Evolutionary conservation across 2,113 vertebrate species (phyloP), one percentile per base, ranked within the genome.

Genomic region (Equus quagga): DNA sequence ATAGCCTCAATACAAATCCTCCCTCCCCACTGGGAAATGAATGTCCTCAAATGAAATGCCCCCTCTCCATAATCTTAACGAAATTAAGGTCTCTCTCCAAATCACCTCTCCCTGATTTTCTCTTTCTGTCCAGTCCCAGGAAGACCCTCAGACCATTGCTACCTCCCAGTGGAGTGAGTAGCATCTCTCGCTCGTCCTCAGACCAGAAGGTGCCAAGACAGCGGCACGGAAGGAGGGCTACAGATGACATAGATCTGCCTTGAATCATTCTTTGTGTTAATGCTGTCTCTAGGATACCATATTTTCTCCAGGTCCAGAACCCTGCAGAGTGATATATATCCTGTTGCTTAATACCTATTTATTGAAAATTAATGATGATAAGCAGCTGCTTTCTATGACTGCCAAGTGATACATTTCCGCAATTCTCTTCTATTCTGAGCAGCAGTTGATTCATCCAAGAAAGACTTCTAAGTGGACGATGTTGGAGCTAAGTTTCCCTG

Each of bases 231-330:
- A 3, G 56, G 17, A 14, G 31, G 19, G 54, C 15, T 36, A 33
- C 19, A 8, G 72, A 36, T 28, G 19, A 70, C 31, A 0, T 0
- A 17, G 72, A 46, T 64, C 21, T 7, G 65, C 58, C n/a, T 41
- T 41, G 94, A 96, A 56, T 93, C 93, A 64, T 15, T 31, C 83
- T 72, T 41, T 88, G 95, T 93, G 73, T 86, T 4, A n/a, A 1
- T 12, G 5, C 60, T 0, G 73, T 94, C 91, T 95, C 97, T 24
- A 79, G 93, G 95, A 64, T 23, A 90, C 93, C 0, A 0, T 7
- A 14, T 33, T 64, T 75, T 69, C 78, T 94, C 65, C 19, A 69
- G 75, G 85, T 46, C 81, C 49, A 1, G 33, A 92, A 10, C 67
- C 62, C 56, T 3, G 0, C 44, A 36, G 54, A 44, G 73, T 44